These are phyloP conservation scores for Gobius niger DNA, from an alignment of 2,113 vertebrate genomes.

Conservation along the genomic window DNA sequence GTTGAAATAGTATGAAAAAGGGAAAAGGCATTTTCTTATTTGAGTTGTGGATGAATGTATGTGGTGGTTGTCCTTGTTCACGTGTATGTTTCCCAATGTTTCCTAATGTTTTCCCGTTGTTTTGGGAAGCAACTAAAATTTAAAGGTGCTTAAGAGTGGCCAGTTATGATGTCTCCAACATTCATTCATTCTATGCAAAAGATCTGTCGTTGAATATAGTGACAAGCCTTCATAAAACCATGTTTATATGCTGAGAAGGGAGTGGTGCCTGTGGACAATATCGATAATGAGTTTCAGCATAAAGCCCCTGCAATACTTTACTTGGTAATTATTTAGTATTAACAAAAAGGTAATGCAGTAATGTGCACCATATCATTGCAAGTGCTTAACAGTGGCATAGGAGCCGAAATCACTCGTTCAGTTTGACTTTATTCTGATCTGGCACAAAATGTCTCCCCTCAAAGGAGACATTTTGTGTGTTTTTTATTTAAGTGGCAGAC, in stretches of 20 bases:
- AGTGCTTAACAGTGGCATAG: conserved; percentile 24
- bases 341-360: conserved; percentile 40
- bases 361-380: conserved; percentile 34
- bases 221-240: conserved; percentile 33
- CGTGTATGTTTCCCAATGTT: background rate
- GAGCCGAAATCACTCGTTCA: background rate
- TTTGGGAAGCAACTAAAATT: conserved; percentile 59
- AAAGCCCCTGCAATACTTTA: conserved; percentile 27
- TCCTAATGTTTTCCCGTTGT: conserved; percentile 53
- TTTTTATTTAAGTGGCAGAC: background rate
- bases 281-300: conserved; percentile 43
- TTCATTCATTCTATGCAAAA: conserved; percentile 79
- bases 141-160: conserved; percentile 76
- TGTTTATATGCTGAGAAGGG: conserved; percentile 23
- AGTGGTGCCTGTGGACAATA: conserved; percentile 42
- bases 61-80: conserved; percentile 47
- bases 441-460: no score
- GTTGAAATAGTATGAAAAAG: conserved; percentile 32
- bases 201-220: conserved; percentile 55
- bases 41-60: conserved; percentile 40
- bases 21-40: conserved; percentile 36
- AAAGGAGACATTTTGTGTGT: background rate
- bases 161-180: conserved; percentile 68
- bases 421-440: no score
- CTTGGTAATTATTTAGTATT: conserved; percentile 26